A percentile compares a stretch with the other conserved stretches of the same genome.
Evolutionary conservation across 2,888 invertebrate genomes (phyloP).

Genomic region (Ypsolopha scabrella): DNA sequence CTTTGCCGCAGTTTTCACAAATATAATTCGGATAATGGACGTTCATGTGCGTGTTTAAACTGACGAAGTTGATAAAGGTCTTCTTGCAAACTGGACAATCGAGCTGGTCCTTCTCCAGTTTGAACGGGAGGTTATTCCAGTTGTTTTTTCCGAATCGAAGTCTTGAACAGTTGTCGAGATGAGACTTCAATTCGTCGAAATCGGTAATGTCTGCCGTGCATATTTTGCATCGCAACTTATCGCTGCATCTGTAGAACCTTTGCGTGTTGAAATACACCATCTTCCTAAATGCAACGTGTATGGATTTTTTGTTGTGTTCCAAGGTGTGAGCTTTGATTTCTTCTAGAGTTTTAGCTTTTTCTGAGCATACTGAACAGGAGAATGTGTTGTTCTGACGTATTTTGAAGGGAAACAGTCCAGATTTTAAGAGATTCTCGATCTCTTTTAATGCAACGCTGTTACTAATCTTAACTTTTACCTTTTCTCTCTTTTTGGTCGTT

Average conservation of each 20-base stretch:
- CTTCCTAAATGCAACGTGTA: slow-evolving; percentile 47
- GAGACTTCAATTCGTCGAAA: slow-evolving; percentile 35
- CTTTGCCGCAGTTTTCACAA: slow-evolving; percentile 65
- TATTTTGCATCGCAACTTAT: slow-evolving; percentile 39
- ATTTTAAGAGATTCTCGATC: slow-evolving; percentile 34
- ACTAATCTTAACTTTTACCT: background rate
- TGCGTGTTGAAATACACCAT: slow-evolving; percentile 43
- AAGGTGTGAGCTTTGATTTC: slow-evolving; percentile 35
- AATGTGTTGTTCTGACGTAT: slow-evolving; percentile 35
- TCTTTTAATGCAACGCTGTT: slow-evolving; percentile 17
- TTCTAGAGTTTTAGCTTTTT: slow-evolving; percentile 34
- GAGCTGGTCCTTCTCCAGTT: slow-evolving; percentile 52
- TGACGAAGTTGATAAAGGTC: slow-evolving; percentile 50
- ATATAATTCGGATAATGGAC: slow-evolving; percentile 61
- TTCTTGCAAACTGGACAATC: slow-evolving; percentile 57
- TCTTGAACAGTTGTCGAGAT: slow-evolving; percentile 37
- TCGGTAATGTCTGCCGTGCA: slow-evolving; percentile 37
- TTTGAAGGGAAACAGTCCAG: slow-evolving; percentile 53
- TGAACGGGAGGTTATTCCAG: slow-evolving; percentile 52
- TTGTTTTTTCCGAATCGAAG: slow-evolving; percentile 20
- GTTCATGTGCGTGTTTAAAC: slow-evolving; percentile 63
- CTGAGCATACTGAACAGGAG: slow-evolving; percentile 42
- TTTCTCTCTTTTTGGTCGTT: background rate
- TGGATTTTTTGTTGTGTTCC: slow-evolving; percentile 34
- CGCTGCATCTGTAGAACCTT: slow-evolving; percentile 31